These are phyloP conservation scores for Mormyrops boulengeri DNA, from an alignment of 2,797 vertebrate species.

Conservation along the genomic window DNA sequence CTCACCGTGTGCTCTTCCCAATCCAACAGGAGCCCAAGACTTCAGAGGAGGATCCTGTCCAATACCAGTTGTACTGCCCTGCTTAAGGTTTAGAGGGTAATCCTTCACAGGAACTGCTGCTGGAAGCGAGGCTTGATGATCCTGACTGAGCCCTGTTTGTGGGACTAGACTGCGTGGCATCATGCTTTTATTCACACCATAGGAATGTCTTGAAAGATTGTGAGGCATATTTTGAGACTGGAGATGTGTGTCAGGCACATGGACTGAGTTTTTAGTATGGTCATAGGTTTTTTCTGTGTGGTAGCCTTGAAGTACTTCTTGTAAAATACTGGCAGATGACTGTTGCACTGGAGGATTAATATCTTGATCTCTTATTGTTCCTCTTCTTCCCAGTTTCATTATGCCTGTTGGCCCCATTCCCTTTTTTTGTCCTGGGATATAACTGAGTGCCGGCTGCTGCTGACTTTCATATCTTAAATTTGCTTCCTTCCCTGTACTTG, in stretches of 20 bases:
- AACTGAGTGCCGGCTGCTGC: conserved; percentile 55
- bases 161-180: conserved; percentile 37
- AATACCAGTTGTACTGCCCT: conserved; percentile 48
- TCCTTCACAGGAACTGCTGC: conserved; percentile 51
- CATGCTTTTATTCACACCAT: conserved; percentile 54
- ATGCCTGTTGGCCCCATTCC: conserved; percentile 43
- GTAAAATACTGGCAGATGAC: conserved; percentile 88
- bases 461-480: conserved; percentile 59
- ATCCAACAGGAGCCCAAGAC: conserved; percentile 70
- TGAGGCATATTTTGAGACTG: conserved; percentile 52
- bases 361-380: conserved; percentile 56
- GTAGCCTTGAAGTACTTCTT: conserved; percentile 94
- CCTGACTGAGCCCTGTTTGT: conserved; percentile 45
- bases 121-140: conserved; percentile 42
- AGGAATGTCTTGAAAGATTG: conserved; percentile 77
- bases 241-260: conserved; percentile 50
- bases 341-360: conserved; percentile 61
- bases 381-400: conserved; percentile 54
- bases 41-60: conserved; percentile 44
- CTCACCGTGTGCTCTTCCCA: conserved; percentile 47
- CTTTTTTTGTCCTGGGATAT: conserved; percentile 50
- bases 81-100: conserved; percentile 50
- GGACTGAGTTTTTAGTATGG: conserved; percentile 43
- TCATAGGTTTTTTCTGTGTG: conserved; percentile 86
- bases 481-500: conserved; percentile 46